phyloP scores from a whole-genome alignment of 2,888 invertebrate genomes.

The Phorcus lineatus region DNA sequence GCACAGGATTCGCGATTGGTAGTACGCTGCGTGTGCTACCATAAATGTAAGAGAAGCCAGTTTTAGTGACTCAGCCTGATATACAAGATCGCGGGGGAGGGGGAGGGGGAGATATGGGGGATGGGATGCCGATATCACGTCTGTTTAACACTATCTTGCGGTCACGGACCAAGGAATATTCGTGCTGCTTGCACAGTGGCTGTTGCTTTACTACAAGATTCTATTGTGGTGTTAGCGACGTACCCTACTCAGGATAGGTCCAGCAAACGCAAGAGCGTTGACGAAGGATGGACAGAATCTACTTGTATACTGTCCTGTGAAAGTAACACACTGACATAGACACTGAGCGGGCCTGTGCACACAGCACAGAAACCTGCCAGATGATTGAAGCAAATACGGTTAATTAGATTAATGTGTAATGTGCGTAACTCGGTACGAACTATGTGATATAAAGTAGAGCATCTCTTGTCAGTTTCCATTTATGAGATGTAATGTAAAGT shows the following conservation, averaged over 20 bases:
- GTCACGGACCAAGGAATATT: background rate
- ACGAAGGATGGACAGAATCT: background rate
- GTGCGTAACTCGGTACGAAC: background rate
- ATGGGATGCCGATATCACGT: background rate
- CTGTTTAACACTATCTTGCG: background rate
- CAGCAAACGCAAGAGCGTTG: background rate
- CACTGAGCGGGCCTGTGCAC: too few relatives aligned
- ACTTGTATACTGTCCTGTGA: too few relatives aligned
- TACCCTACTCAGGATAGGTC: background rate
- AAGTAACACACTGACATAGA: too few relatives aligned
- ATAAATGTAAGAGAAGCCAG: constrained; percentile 24
- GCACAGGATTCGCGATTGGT: background rate
- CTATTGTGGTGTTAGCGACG: too few relatives aligned
- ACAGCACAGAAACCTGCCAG: background rate
- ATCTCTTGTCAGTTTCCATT: background rate
- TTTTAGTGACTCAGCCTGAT: constrained; percentile 11
- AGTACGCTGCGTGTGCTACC: constrained; percentile 13
- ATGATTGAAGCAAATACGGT: background rate
- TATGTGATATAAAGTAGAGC: background rate
- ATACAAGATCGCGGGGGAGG: background rate
- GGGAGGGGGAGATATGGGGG: background rate
- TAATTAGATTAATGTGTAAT: background rate
- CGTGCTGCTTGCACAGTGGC: too few relatives aligned
- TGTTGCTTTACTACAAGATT: too few relatives aligned
- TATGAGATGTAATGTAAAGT: background rate